A percentile compares a stretch with the other conserved stretches of the same genome.
phyloP scores from a whole-genome alignment of 2,888 invertebrate genomes.

The Amaurobius ferox region DNA sequence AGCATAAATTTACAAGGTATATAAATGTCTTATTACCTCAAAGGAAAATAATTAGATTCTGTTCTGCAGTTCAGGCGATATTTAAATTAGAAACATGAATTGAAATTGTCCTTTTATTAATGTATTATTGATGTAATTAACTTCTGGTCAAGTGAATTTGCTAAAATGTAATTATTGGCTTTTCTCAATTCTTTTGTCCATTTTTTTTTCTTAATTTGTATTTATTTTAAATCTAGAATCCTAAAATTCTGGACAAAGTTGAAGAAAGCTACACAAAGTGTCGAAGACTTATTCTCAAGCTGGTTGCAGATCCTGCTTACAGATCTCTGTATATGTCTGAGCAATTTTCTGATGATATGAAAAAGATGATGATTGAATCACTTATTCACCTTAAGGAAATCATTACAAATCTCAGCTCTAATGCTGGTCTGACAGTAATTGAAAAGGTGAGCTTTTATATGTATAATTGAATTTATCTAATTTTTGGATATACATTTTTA shows the following conservation, averaged over 20 bases:
- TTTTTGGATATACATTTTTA: no score
- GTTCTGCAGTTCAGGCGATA: no score
- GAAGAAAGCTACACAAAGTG: constrained; percentile 51
- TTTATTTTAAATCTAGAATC: constrained; percentile 8
- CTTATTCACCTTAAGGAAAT: constrained; percentile 28
- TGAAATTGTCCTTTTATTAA: no score
- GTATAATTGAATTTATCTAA: no score
- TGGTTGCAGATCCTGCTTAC: constrained; percentile 28
- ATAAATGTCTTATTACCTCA: no score
- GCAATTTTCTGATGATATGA: constrained; percentile 37
- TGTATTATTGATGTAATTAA: no score
- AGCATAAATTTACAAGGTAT: no score
- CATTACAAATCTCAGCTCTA: constrained; percentile 1
- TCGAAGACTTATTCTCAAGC: constrained; percentile 41
- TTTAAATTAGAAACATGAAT: no score
- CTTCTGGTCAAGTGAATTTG: no score
- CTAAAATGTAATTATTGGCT: no score
- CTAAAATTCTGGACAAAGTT: constrained; percentile 40
- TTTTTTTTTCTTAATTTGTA: not conserved
- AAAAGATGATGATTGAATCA: constrained; percentile 33
- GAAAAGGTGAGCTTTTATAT: no score
- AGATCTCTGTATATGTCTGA: constrained; percentile 39
- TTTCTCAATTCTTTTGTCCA: not conserved
- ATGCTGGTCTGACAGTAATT: constrained; percentile 25
- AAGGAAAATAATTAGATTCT: no score